These are phyloP conservation scores for Drosophila burlai DNA, from an alignment of 1,140 invertebrate species.

Conservation along the genomic window DNA sequence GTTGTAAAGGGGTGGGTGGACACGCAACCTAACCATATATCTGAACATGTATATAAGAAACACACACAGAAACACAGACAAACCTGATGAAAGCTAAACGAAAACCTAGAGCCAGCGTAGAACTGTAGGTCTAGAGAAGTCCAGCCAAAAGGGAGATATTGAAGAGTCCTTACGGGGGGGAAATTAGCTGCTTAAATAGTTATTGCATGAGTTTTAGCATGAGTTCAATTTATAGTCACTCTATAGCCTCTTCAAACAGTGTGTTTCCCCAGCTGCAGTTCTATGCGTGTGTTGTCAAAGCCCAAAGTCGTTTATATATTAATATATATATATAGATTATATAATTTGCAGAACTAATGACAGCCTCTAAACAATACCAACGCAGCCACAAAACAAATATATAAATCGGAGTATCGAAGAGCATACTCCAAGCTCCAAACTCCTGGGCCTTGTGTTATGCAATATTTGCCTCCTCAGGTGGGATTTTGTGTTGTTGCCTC, in stretches of 20 bases:
- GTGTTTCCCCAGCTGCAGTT: constrained; percentile 19
- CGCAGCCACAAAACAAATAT: constrained; percentile 1
- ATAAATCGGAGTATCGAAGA: background rate
- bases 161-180: background rate
- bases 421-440: background rate
- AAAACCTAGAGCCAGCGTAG: constrained; percentile 14
- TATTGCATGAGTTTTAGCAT: constrained; percentile 17
- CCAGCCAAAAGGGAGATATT: background rate
- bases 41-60: constrained; percentile 47
- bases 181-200: constrained; percentile 21
- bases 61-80: constrained; percentile 25
- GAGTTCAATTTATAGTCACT: constrained; percentile 27
- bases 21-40: constrained; percentile 16
- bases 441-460: constrained; percentile 6
- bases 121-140: constrained; percentile 13
- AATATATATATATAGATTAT: constrained; percentile 28
- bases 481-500: constrained; percentile 49
- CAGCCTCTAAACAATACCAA: constrained; percentile 13
- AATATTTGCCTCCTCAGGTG: constrained; percentile 45
- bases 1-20: constrained; percentile 49
- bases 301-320: constrained; percentile 29
- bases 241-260: background rate
- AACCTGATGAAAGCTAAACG: constrained; percentile 9
- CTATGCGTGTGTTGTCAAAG: constrained; percentile 36
- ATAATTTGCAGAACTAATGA: constrained; percentile 38